These are phyloP conservation scores for Sinocyclocheilus anshuiensis DNA, from an alignment of 2,113 vertebrate species.

Conservation along the genomic window DNA sequence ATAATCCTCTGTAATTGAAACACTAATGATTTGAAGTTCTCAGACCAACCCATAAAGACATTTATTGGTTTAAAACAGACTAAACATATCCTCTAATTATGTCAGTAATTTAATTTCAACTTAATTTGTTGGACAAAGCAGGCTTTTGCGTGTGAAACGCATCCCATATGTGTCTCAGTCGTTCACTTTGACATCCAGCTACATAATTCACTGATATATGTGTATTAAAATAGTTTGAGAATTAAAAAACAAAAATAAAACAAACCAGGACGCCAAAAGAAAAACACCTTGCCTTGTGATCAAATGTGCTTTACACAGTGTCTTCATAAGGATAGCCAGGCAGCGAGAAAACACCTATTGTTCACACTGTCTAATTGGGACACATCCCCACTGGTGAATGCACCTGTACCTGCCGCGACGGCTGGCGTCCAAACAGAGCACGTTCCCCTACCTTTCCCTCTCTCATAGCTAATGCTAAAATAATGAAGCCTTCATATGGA, in stretches of 20 bases:
- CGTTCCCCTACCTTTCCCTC: conserved; percentile 62
- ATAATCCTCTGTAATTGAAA: conserved; percentile 45
- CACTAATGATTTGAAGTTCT: conserved; percentile 40
- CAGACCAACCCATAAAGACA: conserved; percentile 35
- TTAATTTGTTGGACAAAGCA: conserved; percentile 47
- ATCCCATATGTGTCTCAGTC: background rate
- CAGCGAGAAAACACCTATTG: conserved; percentile 69
- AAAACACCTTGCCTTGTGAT: background rate
- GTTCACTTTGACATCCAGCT: no score
- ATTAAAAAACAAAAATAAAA: no score
- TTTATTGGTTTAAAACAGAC: conserved; percentile 52
- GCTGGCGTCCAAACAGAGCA: conserved; percentile 64
- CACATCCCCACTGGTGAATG: conserved; percentile 71
- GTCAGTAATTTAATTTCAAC: conserved; percentile 51
- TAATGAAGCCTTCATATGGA: conserved; percentile 66
- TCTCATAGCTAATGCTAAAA: conserved; percentile 73
- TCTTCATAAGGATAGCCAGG: conserved; percentile 58
- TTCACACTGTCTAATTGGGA: conserved; percentile 74
- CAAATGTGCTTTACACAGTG: background rate
- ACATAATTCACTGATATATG: no score
- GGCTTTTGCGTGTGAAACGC: conserved; percentile 50
- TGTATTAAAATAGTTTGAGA: background rate
- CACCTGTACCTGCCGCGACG: conserved; percentile 74
- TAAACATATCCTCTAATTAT: conserved; percentile 55
- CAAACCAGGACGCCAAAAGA: background rate